Conservation (phyloP, 2,113 vertebrate species). For the Prunella fulvescens region DNA sequence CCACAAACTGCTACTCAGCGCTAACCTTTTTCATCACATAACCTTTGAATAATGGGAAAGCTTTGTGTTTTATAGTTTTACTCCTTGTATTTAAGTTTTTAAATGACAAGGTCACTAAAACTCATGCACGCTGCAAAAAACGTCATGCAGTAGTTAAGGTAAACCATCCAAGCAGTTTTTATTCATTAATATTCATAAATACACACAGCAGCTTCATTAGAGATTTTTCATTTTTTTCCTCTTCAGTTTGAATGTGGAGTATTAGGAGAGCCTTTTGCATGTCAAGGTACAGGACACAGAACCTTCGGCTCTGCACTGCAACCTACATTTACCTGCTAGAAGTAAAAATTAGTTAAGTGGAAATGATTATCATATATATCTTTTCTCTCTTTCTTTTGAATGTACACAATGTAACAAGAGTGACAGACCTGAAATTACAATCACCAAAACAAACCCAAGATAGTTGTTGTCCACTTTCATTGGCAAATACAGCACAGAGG, state of each 20-base stretch:
- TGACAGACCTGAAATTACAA: slow-evolving; percentile 99
- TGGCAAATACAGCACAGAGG: slow-evolving; percentile 99
- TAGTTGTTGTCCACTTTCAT: slow-evolving; percentile 95
- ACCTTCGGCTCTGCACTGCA: slow-evolving; percentile 80
- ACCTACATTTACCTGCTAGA: slow-evolving; percentile 93
- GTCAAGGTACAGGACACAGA: slow-evolving; percentile 89
- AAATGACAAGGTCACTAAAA: slow-evolving; percentile 92
- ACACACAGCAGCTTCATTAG: slow-evolving; percentile 99
- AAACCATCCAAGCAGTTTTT: slow-evolving; percentile 99
- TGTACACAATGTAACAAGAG: slow-evolving; percentile 99
- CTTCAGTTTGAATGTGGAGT: slow-evolving; percentile 95
- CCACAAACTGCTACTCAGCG: slow-evolving; percentile 13
- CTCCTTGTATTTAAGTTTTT: slow-evolving; percentile 80
- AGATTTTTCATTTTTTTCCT: slow-evolving; percentile 87
- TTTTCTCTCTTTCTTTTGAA: slow-evolving; percentile 92
- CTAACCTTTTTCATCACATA: slow-evolving; percentile 51
- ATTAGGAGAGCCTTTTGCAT: slow-evolving; percentile 92
- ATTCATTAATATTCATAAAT: slow-evolving; percentile 99
- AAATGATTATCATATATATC: slow-evolving; percentile 98
- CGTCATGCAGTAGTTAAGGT: slow-evolving; percentile 99
- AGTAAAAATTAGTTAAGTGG: slow-evolving; percentile 94
- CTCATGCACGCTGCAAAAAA: slow-evolving; percentile 99
- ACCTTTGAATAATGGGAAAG: slow-evolving; percentile 85
- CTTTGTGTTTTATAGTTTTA: slow-evolving; percentile 83
- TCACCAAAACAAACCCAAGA: slow-evolving; percentile 92